A percentile compares a stretch with the other conserved stretches of the same genome.
These are phyloP conservation scores for Noturus placidus DNA, from an alignment of 2,113 vertebrate species.

Conservation along the genomic window DNA sequence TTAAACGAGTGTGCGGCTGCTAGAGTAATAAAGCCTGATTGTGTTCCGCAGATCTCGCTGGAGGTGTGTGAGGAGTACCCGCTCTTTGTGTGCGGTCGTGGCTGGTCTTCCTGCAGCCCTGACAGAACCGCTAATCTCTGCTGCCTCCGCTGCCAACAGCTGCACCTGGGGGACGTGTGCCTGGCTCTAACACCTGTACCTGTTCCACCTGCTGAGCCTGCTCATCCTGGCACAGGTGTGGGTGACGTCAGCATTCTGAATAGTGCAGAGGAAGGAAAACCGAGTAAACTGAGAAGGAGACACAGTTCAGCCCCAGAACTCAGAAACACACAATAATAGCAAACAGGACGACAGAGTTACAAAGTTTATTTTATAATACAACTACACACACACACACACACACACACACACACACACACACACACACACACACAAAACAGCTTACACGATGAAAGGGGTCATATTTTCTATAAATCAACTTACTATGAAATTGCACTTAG, in stretches of 20 bases:
- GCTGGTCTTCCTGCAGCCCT: slow-evolving; percentile 78
- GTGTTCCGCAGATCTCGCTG: slow-evolving; percentile 66
- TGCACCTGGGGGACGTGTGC: slow-evolving; percentile 73
- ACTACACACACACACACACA: background rate
- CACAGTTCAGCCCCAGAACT: slow-evolving; percentile 70
- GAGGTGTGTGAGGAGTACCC: slow-evolving; percentile 75
- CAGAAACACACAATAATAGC: slow-evolving; percentile 29
- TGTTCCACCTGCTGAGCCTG: background rate
- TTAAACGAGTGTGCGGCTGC: background rate
- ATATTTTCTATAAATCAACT: slow-evolving; percentile 13
- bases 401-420: too few relatives aligned
- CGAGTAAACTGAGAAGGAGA: slow-evolving; percentile 57
- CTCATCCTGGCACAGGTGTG: background rate
- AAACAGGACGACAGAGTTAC: slow-evolving; percentile 4
- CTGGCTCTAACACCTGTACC: slow-evolving; percentile 69
- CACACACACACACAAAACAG: too few relatives aligned
- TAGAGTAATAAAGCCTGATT: background rate
- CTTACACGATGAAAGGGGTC: slow-evolving; percentile 6
- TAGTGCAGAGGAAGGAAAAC: background rate
- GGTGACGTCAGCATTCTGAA: background rate
- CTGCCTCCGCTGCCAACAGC: slow-evolving; percentile 72
- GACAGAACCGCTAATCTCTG: slow-evolving; percentile 70
- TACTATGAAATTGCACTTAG: slow-evolving; percentile 22
- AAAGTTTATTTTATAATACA: slow-evolving; percentile 32
- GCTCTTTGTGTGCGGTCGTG: slow-evolving; percentile 71